Evolutionary conservation across 92 coral and sea anemone species (phyloP).

Genomic region (Nematostella vectensis): DNA sequence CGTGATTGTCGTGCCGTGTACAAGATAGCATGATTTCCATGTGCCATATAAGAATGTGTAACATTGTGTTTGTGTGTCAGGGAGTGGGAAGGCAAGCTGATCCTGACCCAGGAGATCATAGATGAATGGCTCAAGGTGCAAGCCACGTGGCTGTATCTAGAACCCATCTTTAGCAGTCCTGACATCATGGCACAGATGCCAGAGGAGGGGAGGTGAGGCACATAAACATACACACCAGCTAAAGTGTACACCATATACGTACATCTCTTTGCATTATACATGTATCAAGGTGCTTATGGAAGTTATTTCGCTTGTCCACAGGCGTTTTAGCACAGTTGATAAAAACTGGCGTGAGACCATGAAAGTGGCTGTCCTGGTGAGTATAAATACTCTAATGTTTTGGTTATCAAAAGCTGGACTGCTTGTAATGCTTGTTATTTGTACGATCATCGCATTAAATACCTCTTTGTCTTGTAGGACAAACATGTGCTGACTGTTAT

Average conservation of each 20-base stretch:
- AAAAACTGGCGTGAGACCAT: conserved; percentile 96
- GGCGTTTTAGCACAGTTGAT: conserved; percentile 98
- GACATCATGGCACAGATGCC: conserved; percentile 99
- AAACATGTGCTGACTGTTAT: conserved; percentile 86
- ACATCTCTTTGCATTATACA: too few relatives aligned
- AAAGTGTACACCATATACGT: too few relatives aligned
- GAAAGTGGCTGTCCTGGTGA: conserved; percentile 92
- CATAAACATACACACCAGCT: neutral
- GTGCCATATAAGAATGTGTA: too few relatives aligned
- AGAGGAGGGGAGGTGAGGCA: conserved; percentile 86
- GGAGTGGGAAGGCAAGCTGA: conserved; percentile 95
- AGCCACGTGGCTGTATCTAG: conserved; percentile 97
- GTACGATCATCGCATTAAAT: too few relatives aligned
- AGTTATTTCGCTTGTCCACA: conserved; percentile 13
- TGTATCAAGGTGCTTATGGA: too few relatives aligned
- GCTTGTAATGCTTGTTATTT: too few relatives aligned
- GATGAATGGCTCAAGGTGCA: conserved; percentile 99
- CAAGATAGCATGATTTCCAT: too few relatives aligned
- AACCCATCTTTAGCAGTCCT: conserved; percentile 98
- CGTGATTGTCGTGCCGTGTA: too few relatives aligned
- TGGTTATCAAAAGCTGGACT: neutral
- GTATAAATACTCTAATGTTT: conserved; percentile 6
- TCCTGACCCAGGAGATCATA: conserved; percentile 89
- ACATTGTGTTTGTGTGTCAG: too few relatives aligned
- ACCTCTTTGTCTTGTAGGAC: conserved; percentile 51